These are phyloP conservation scores for Cirrhinus mrigala DNA, from an alignment of 2,797 vertebrate species.

Conservation along the genomic window DNA sequence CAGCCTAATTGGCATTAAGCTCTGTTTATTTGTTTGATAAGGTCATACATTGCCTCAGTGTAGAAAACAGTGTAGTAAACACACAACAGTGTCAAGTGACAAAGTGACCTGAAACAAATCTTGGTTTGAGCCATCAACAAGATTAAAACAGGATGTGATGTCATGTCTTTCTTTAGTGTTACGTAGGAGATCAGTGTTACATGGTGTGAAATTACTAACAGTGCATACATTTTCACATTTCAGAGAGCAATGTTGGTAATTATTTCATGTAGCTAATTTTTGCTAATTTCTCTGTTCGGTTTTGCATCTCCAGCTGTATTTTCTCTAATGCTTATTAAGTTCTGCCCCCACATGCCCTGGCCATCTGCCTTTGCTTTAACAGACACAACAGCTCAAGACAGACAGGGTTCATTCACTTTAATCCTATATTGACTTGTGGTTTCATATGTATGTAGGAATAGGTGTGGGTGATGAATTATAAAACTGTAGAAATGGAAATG, in stretches of 20 bases:
- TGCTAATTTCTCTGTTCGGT: constrained; percentile 24
- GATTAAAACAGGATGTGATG: constrained; percentile 42
- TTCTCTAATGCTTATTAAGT: constrained; percentile 64
- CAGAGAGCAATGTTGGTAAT: neutral
- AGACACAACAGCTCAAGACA: constrained; percentile 33
- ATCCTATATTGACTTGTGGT: neutral
- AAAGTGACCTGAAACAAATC: neutral
- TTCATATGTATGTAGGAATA: neutral
- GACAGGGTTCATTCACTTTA: constrained; percentile 31
- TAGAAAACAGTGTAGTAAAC: neutral
- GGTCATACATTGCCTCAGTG: neutral
- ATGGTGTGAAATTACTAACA: neutral
- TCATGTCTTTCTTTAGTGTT: neutral
- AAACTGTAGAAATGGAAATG: neutral
- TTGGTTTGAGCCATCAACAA: neutral
- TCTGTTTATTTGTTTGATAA: neutral
- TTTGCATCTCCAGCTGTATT: constrained; percentile 11
- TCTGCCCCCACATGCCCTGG: constrained; percentile 45
- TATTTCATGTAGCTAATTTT: neutral
- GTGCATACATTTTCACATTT: neutral
- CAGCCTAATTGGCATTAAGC: neutral
- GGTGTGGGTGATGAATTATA: neutral
- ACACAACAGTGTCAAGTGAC: neutral
- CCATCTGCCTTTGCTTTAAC: constrained; percentile 66
- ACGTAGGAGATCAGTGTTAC: neutral